Conservation (phyloP, 2,113 vertebrate species). For the Athene cunicularia region DNA sequence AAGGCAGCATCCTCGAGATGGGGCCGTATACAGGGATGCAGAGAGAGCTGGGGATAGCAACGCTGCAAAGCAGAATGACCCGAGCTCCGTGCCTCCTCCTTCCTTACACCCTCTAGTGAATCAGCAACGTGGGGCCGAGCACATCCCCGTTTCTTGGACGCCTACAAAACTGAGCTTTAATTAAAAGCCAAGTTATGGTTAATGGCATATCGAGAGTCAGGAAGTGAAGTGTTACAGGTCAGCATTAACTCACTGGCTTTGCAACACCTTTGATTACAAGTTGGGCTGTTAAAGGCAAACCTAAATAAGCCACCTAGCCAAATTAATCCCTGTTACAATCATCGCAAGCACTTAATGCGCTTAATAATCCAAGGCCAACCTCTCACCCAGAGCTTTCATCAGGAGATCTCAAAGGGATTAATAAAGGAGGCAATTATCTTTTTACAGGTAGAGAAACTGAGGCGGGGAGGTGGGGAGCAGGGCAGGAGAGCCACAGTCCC, state of each 20-base stretch:
- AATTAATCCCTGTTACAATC: background rate
- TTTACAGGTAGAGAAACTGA: background rate
- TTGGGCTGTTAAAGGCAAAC: background rate
- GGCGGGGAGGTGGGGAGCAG: background rate
- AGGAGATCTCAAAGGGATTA: background rate
- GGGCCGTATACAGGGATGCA: background rate
- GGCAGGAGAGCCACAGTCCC: background rate
- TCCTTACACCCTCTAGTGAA: background rate
- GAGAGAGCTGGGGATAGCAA: background rate
- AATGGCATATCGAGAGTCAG: background rate
- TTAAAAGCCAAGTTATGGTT: background rate
- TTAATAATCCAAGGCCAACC: background rate
- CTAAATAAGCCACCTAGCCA: background rate
- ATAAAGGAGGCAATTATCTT: background rate
- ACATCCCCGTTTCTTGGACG: background rate
- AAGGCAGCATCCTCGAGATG: accelerated
- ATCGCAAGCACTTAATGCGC: background rate
- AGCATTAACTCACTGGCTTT: background rate
- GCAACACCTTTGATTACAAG: background rate
- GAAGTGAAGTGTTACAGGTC: background rate
- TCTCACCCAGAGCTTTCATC: background rate
- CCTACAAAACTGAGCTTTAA: background rate
- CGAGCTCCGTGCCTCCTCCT: background rate
- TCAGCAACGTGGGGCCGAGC: background rate
- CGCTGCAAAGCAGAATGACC: background rate